phyloP scores from a whole-genome alignment of 2,888 invertebrate species.

The Ornithoptera alexandrae region DNA sequence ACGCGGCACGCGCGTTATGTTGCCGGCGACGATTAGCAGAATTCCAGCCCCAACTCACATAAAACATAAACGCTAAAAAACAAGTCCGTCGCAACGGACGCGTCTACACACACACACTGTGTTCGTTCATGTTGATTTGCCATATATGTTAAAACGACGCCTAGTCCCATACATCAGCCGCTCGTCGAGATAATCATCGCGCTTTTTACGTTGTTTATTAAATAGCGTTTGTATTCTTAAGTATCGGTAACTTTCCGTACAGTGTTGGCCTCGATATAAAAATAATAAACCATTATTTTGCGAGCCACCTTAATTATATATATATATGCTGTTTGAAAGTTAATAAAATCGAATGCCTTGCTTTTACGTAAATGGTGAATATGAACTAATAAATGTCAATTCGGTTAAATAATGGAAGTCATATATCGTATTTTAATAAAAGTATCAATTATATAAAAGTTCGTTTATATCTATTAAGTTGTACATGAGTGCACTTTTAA shows the following conservation, averaged over 20 bases:
- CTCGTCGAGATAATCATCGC: conserved; percentile 50
- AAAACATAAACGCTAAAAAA: conserved; percentile 73
- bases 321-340: not conserved
- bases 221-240: conserved; percentile 34
- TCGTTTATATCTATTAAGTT: not conserved
- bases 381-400: conserved; percentile 1
- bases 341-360: not conserved
- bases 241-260: conserved; percentile 21
- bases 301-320: not conserved
- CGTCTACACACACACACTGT: conserved; percentile 44
- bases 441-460: not conserved
- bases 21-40: conserved; percentile 73
- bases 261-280: conserved; percentile 5
- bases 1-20: conserved; percentile 68
- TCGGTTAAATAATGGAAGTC: conserved; percentile 9
- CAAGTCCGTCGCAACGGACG: conserved; percentile 65
- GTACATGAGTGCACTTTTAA: too few relatives aligned
- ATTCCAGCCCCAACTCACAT: conserved; percentile 65
- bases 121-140: conserved; percentile 55
- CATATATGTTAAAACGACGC: conserved; percentile 51
- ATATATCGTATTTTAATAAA: not conserved
- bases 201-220: conserved; percentile 37
- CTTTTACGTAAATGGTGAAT: not conserved
- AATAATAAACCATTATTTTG: conserved; percentile 4
- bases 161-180: conserved; percentile 43